A percentile compares a stretch with the other conserved stretches of the same genome.
Evolutionary conservation across 2,797 vertebrate species (phyloP).

Genomic region (Sternarchorhynchus goeldii): DNA sequence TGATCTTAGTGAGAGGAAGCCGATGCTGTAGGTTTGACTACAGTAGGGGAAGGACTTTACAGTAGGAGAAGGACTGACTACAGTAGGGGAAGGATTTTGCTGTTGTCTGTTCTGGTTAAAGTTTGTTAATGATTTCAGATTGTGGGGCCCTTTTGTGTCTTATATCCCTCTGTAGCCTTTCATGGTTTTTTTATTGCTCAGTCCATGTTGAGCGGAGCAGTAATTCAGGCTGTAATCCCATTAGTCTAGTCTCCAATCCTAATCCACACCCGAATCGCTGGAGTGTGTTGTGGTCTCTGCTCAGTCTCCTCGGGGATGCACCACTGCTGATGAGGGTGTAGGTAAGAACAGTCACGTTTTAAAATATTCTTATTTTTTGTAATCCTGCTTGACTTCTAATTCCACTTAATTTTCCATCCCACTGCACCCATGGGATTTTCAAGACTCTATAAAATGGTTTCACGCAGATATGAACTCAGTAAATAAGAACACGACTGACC

Average conservation of each 20-base stretch:
- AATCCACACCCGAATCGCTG: constrained; percentile 67
- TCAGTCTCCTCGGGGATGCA: constrained; percentile 63
- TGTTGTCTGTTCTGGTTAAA: neutral
- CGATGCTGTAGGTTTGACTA: neutral
- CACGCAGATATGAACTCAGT: neutral
- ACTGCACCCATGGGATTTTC: too few species aligned
- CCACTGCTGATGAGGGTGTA: constrained; percentile 67
- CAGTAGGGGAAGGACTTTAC: too few species aligned
- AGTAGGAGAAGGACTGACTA: too few species aligned
- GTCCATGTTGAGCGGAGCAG: constrained; percentile 31
- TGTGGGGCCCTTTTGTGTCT: neutral
- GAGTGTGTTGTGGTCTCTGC: constrained; percentile 52
- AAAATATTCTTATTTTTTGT: neutral
- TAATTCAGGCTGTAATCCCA: constrained; percentile 75
- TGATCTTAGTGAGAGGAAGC: neutral
- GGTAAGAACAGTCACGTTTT: constrained; percentile 61
- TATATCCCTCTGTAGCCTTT: neutral
- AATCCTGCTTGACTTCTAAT: neutral
- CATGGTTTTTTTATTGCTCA: constrained; percentile 31
- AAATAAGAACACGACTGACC: too few species aligned
- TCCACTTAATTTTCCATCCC: too few species aligned
- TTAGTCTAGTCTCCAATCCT: constrained; percentile 65
- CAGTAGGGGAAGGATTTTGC: too few species aligned
- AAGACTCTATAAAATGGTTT: too few species aligned
- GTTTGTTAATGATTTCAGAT: neutral